These are phyloP conservation scores for Pipistrellus nathusii DNA, from an alignment of 2,797 vertebrate genomes.

Conservation along the genomic window DNA sequence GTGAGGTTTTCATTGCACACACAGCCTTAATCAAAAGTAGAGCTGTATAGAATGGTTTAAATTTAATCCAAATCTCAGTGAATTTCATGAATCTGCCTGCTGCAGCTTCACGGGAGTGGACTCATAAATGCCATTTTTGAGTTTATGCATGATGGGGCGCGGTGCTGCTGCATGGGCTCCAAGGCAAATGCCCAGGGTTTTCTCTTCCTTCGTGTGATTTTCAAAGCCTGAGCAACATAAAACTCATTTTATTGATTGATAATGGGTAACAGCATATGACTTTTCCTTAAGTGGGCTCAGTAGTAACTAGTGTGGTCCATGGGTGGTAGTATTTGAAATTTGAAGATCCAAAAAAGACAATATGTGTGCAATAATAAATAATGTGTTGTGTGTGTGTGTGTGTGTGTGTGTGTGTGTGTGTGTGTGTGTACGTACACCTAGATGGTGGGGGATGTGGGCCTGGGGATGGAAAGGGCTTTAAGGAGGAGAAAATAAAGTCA, in stretches of 20 bases:
- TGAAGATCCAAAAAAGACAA: conserved; percentile 70
- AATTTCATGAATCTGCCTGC: conserved; percentile 87
- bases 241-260: conserved; percentile 79
- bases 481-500: neutral
- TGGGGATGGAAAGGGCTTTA: rapidly evolving
- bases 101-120: conserved; percentile 81
- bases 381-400: neutral
- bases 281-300: conserved; percentile 48
- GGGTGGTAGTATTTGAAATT: conserved; percentile 63
- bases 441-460: rapidly evolving
- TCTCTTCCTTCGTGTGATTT: conserved; percentile 74
- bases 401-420: too few relatives aligned
- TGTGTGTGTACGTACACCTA: too few relatives aligned
- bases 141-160: conserved; percentile 75
- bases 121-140: conserved; percentile 85
- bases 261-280: conserved; percentile 78
- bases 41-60: conserved; percentile 84
- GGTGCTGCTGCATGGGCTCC: conserved; percentile 61
- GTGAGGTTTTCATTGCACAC: conserved; percentile 74
- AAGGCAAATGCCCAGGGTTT: conserved; percentile 58
- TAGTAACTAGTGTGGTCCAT: conserved; percentile 52
- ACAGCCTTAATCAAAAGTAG: conserved; percentile 84
- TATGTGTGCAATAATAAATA: conserved; percentile 54
- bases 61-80: conserved; percentile 86
- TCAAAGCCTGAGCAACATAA: conserved; percentile 75